Conservation (phyloP, 2,888 invertebrate genomes). For the Platycheirus rosarum region DNA sequence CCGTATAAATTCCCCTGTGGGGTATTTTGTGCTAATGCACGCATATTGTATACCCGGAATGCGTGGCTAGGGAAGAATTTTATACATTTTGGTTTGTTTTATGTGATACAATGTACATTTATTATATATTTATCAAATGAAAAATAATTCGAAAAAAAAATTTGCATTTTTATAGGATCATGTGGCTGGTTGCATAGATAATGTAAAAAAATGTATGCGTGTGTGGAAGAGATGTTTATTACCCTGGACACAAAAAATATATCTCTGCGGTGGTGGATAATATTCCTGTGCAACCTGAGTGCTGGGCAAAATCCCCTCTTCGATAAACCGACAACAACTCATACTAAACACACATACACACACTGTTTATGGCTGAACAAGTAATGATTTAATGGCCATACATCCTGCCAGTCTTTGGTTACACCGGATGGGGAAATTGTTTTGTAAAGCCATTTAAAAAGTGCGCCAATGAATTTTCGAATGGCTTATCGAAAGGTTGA, state of each 20-base stretch:
- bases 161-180: conserved; percentile 71
- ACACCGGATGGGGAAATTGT: conserved; percentile 56
- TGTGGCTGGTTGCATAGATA: conserved; percentile 40
- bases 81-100: conserved; percentile 66
- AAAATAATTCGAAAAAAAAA: conserved; percentile 67
- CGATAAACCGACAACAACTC: conserved; percentile 8
- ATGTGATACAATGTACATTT: conserved; percentile 69
- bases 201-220: neutral
- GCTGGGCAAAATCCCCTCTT: too few relatives aligned
- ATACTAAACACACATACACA: conserved; percentile 11
- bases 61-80: conserved; percentile 61
- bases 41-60: conserved; percentile 62
- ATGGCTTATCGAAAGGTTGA: conserved; percentile 35
- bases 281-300: too few relatives aligned
- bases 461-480: conserved; percentile 57
- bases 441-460: conserved; percentile 61
- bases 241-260: neutral
- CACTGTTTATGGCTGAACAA: conserved; percentile 39
- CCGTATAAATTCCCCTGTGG: conserved; percentile 43
- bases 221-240: conserved; percentile 12
- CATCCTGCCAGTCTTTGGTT: conserved; percentile 40
- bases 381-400: conserved; percentile 70
- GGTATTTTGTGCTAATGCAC: conserved; percentile 71
- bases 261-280: too few relatives aligned
- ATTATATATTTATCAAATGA: conserved; percentile 74